These are phyloP conservation scores for Eulacestoma nigropectus DNA, from an alignment of 2,113 vertebrate species.

Conservation along the genomic window DNA sequence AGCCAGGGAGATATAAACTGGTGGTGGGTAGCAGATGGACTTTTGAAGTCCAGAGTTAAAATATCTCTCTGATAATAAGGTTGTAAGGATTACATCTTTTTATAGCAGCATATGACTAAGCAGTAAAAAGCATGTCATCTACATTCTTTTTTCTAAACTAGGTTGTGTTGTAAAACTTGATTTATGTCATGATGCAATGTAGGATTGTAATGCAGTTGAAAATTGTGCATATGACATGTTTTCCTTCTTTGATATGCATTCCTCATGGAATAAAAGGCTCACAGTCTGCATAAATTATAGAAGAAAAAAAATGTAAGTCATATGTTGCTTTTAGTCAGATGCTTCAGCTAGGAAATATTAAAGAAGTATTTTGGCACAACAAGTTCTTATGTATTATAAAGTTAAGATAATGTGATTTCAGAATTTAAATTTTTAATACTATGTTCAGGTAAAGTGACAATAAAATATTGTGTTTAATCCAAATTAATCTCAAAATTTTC, in stretches of 20 bases:
- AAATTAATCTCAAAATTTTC: background rate
- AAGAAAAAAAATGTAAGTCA: background rate
- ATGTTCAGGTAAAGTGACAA: background rate
- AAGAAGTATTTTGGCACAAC: background rate
- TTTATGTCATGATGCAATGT: background rate
- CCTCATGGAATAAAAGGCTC: background rate
- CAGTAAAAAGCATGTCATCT: background rate
- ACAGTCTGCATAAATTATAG: background rate
- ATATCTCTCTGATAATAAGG: background rate
- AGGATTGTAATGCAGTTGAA: background rate
- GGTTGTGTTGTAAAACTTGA: background rate
- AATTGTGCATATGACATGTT: background rate
- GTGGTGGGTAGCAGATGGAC: background rate
- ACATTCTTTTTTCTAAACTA: background rate
- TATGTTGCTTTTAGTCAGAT: background rate
- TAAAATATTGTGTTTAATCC: background rate
- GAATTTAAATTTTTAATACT: background rate
- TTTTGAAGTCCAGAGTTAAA: background rate
- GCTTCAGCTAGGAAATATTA: background rate
- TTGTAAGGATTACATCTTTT: constrained; percentile 18
- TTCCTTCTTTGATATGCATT: background rate
- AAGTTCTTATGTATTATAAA: background rate
- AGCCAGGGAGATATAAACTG: background rate
- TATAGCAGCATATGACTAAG: constrained; percentile 21
- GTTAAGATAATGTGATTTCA: background rate